phyloP scores from a whole-genome alignment of 1,140 invertebrate species.

The Chlorops oryzae region DNA sequence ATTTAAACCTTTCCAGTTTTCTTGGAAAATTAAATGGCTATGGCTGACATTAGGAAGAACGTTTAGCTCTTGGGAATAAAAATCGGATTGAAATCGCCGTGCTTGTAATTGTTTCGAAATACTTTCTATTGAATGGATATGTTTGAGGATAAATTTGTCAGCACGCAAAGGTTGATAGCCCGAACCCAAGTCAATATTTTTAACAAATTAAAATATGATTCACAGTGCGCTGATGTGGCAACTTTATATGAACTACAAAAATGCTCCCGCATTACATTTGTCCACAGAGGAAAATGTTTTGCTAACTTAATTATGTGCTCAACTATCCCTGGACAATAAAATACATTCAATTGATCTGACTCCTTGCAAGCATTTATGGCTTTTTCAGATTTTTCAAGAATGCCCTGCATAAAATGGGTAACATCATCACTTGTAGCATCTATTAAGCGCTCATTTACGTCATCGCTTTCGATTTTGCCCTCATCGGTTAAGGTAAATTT shows the following conservation, averaged over 20 bases:
- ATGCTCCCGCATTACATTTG: not conserved
- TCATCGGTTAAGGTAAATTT: too few species aligned
- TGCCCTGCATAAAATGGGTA: not conserved
- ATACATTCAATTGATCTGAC: not conserved
- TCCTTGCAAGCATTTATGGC: not conserved
- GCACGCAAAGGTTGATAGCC: not conserved
- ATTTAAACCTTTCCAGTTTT: not conserved
- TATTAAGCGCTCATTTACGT: not conserved
- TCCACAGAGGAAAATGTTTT: not conserved
- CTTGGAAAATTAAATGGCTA: not conserved
- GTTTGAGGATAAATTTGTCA: not conserved
- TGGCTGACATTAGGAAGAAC: not conserved
- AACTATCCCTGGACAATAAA: not conserved
- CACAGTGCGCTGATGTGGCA: not conserved
- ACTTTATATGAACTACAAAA: not conserved
- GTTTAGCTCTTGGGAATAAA: not conserved
- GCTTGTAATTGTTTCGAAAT: not conserved
- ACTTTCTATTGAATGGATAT: not conserved
- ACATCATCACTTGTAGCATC: not conserved
- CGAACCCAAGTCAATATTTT: not conserved
- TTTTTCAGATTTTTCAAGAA: not conserved
- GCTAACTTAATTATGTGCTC: not conserved
- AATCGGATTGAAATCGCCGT: not conserved
- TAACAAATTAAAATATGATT: not conserved
- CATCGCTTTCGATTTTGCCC: too few species aligned